Conservation (phyloP, 64 coral and sea anemone genomes). For the Trachythela sp. region DNA sequence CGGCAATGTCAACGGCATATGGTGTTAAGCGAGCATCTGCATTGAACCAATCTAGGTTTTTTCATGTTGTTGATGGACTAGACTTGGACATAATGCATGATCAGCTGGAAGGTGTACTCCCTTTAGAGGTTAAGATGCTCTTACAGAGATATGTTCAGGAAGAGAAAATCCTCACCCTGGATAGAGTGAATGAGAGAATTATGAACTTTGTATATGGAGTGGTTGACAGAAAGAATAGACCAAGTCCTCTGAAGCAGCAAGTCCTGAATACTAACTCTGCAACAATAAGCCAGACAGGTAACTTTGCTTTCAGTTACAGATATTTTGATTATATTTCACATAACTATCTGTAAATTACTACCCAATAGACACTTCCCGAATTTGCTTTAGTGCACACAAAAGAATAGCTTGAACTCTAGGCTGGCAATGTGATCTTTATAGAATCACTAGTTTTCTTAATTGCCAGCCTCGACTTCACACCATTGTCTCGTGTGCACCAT, state of each 20-base stretch:
- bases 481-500: too few relatives aligned
- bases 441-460: too few relatives aligned
- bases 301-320: background rate
- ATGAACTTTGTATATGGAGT: conserved; percentile 1
- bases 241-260: conserved; percentile 48
- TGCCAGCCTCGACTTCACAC: background rate
- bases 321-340: background rate
- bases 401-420: too few relatives aligned
- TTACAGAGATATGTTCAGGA: conserved; percentile 25
- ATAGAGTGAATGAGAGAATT: conserved; percentile 33
- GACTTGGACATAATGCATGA: conserved; percentile 68
- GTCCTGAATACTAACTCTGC: background rate
- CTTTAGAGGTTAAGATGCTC: conserved; percentile 41
- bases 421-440: too few relatives aligned
- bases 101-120: conserved; percentile 64
- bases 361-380: too few relatives aligned
- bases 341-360: background rate
- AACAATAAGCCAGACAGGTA: conserved; percentile 38
- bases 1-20: conserved; percentile 29
- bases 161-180: conserved; percentile 41
- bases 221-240: conserved; percentile 44
- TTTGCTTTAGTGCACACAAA: too few relatives aligned
- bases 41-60: conserved; percentile 45
- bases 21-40: conserved; percentile 26
- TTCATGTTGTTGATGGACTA: conserved; percentile 56